phyloP scores from a whole-genome alignment of 2,888 invertebrate species.

The Spatulosminthurus flaviceps region DNA sequence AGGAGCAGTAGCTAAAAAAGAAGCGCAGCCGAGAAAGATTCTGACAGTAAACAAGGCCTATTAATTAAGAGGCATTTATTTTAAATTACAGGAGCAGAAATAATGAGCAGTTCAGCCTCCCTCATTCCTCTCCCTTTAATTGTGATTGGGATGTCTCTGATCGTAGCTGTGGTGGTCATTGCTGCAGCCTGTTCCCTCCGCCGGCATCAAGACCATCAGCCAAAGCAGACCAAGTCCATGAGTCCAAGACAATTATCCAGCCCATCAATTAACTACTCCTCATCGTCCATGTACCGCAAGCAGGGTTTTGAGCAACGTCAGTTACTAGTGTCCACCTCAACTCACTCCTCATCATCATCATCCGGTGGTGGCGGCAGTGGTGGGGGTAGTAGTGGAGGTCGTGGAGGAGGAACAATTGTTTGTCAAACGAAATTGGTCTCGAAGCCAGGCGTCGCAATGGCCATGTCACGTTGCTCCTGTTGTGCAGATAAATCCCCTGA shows the following conservation, averaged over 20 bases:
- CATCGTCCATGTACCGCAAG: slow-evolving; percentile 51
- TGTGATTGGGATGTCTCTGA: slow-evolving; percentile 59
- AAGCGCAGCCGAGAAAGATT: not conserved
- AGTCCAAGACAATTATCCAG: slow-evolving; percentile 56
- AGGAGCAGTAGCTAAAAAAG: not conserved
- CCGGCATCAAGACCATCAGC: slow-evolving; percentile 55
- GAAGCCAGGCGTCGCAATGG: slow-evolving; percentile 57
- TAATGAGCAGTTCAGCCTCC: slow-evolving; percentile 55
- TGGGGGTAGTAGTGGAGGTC: slow-evolving; percentile 5
- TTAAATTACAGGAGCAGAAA: slow-evolving; percentile 56
- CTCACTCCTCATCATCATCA: slow-evolving; percentile 48
- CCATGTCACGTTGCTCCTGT: slow-evolving; percentile 61
- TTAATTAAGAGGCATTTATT: slow-evolving; percentile 22
- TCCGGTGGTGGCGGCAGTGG: slow-evolving; percentile 23
- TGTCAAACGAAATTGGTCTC: slow-evolving; percentile 47
- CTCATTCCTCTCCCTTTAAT: slow-evolving; percentile 59
- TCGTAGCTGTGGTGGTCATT: slow-evolving; percentile 58
- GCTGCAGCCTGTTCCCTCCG: slow-evolving; percentile 59
- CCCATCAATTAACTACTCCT: slow-evolving; percentile 55
- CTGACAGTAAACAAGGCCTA: not conserved
- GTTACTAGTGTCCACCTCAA: slow-evolving; percentile 51
- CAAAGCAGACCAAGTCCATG: slow-evolving; percentile 55
- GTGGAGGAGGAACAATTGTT: slow-evolving; percentile 6
- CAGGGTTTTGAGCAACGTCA: slow-evolving; percentile 49
- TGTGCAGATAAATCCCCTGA: slow-evolving; percentile 54